phyloP scores from a whole-genome alignment of 2,797 vertebrate genomes.

The Hydrophis major region DNA sequence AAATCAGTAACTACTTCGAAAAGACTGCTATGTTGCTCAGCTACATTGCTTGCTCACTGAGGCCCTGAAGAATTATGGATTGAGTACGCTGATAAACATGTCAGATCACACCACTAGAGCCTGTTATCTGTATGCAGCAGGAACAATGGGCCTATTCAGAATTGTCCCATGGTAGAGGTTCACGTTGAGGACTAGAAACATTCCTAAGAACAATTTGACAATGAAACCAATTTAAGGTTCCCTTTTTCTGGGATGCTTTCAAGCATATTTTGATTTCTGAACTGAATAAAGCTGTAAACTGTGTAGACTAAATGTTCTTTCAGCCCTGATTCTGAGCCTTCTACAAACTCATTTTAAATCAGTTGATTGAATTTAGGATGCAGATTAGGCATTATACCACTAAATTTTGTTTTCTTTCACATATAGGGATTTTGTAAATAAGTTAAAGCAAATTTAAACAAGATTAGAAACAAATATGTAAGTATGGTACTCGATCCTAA shows the following conservation, averaged over 20 bases:
- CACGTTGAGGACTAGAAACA: not conserved
- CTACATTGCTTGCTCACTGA: not conserved
- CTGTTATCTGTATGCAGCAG: not conserved
- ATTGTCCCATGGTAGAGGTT: not conserved
- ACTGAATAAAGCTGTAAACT: not conserved
- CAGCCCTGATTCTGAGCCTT: not conserved
- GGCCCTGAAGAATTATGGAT: not conserved
- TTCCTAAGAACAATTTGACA: not conserved
- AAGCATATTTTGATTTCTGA: not conserved
- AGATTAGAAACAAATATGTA: not conserved
- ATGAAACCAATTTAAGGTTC: not conserved
- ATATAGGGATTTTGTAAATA: not conserved
- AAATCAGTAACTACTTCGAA: not conserved
- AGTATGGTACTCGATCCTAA: no score
- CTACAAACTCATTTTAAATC: not conserved
- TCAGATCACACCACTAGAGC: not conserved
- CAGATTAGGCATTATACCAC: not conserved
- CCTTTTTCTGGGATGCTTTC: not conserved
- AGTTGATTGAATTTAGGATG: not conserved
- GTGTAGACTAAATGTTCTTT: not conserved
- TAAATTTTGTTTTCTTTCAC: not conserved
- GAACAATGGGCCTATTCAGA: not conserved
- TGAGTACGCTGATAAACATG: not conserved
- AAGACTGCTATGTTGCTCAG: not conserved
- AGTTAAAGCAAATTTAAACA: not conserved